Base-by-base conservation (phyloP, 2,888 invertebrate species). In the Monoplex corrugatus region DNA sequence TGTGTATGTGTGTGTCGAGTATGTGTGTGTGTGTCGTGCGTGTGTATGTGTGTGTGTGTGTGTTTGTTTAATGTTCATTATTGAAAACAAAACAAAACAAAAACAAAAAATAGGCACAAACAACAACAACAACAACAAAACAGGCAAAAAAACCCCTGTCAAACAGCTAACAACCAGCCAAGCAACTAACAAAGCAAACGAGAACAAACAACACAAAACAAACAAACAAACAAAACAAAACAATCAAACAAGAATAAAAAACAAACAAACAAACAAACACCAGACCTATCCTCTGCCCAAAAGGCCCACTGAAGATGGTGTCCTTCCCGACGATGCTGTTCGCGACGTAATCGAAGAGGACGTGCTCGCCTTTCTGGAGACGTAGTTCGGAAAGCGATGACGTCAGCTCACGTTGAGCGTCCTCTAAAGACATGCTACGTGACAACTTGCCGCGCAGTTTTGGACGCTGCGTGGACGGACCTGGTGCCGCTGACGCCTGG, bases 261-360 rank as follows among this genome's bases (percentile, higher is more conserved):
- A 50, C 50, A 50, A 8, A 50, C 50, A 50, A 8, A 50, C 50
- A 50, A 8, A 50, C n/a, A n/a, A n/a, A n/a, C n/a, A n/a, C 23
- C 82, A 13, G n/a, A 82, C 82, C 82, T 45, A 45, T 45, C 45
- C 45, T 82, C 32, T 45, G 44, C 2, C 82, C 82, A n/a, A 45
- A 82, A 3, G 82, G 82, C 32, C 82, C 82, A 28, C 32, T 13
- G 32, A 82, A 13, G 32, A 82, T 45, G 23, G 45, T 13, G 45
- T 82, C 82, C 19, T 82, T 82, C 82, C 82, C 45, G 43, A 40
- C 44, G 45, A 19, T 19, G 32, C 45, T 82, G 82, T 82, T 82
- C 2, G 82, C 82, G 32, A 82, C 45, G 82, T 82, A 82, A 5
- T 82, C 45, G 19, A 82, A 45, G 32, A 82, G n/a, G 5, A 10